phyloP scores from a whole-genome alignment of 2,888 invertebrate genomes.

The Druceiella hillmani region DNA sequence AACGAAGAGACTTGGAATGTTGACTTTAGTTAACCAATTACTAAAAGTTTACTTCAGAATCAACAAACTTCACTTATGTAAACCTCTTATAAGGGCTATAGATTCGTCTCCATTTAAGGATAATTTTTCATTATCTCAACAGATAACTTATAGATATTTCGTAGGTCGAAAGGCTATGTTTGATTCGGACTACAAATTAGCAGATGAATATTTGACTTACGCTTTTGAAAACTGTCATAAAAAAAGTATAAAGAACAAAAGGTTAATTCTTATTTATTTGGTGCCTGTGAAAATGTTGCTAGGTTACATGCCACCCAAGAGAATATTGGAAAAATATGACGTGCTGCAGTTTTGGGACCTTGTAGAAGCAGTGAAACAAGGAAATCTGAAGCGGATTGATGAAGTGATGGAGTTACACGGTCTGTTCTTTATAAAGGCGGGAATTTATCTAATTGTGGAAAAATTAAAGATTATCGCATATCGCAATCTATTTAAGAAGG shows the following conservation, averaged over 20 bases:
- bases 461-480: slow-evolving; percentile 93
- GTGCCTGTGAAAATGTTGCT: slow-evolving; percentile 96
- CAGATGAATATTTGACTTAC: slow-evolving; percentile 87
- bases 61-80: slow-evolving; percentile 82
- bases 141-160: slow-evolving; percentile 95
- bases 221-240: slow-evolving; percentile 90
- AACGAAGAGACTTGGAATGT: slow-evolving; percentile 94
- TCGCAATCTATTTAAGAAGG: slow-evolving; percentile 93
- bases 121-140: slow-evolving; percentile 84
- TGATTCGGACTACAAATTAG: slow-evolving; percentile 91
- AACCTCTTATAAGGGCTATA: slow-evolving; percentile 93
- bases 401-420: slow-evolving; percentile 81
- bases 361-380: slow-evolving; percentile 81
- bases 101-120: slow-evolving; percentile 90
- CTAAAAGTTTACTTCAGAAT: slow-evolving; percentile 93
- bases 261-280: slow-evolving; percentile 88
- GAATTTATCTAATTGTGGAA: slow-evolving; percentile 96
- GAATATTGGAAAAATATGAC: slow-evolving; percentile 82
- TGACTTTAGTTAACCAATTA: slow-evolving; percentile 93
- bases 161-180: slow-evolving; percentile 98
- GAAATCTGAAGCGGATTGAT: slow-evolving; percentile 80
- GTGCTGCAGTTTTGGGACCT: slow-evolving; percentile 88
- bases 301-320: slow-evolving; percentile 86
- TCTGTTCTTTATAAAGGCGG: slow-evolving; percentile 89
- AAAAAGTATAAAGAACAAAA: slow-evolving; percentile 77